Percentiles rank a stretch among this genome's conserved stretches.
Conservation (phyloP, 2,888 invertebrate genomes). For the Eudasyphora cyanicolor region DNA sequence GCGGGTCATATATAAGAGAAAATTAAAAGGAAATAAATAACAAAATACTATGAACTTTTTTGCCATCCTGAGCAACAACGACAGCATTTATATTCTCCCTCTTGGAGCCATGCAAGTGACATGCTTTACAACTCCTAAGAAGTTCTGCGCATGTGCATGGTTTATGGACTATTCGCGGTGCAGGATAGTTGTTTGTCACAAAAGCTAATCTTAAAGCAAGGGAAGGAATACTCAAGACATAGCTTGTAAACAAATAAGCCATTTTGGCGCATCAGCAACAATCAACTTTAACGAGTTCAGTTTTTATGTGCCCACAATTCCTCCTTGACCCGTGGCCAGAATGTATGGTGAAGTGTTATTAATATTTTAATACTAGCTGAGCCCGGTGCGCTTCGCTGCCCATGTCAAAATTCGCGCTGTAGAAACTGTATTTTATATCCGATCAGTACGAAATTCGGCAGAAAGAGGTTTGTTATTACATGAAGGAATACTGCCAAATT, state of each 20-base stretch:
- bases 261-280: conserved; percentile 54
- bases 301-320: conserved; percentile 30
- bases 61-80: conserved; percentile 62
- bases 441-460: too few relatives aligned
- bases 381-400: too few relatives aligned
- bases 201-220: too few relatives aligned
- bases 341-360: neutral
- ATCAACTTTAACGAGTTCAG: conserved; percentile 64
- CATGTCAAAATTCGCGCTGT: too few relatives aligned
- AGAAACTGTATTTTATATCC: too few relatives aligned
- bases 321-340: conserved; percentile 2
- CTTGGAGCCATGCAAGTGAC: neutral
- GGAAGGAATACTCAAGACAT: conserved; percentile 41
- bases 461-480: too few relatives aligned
- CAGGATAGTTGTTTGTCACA: conserved; percentile 57
- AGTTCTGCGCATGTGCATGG: neutral
- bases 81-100: conserved; percentile 53
- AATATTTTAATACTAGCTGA: too few relatives aligned
- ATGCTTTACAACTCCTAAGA: neutral
- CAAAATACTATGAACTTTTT: conserved; percentile 63
- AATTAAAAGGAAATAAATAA: conserved; percentile 65
- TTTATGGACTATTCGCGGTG: neutral
- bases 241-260: conserved; percentile 66
- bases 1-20: conserved; percentile 27
- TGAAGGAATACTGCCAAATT: too few relatives aligned